Conservation (phyloP, 2,888 invertebrate species). For the Chaetoderma sp. region DNA sequence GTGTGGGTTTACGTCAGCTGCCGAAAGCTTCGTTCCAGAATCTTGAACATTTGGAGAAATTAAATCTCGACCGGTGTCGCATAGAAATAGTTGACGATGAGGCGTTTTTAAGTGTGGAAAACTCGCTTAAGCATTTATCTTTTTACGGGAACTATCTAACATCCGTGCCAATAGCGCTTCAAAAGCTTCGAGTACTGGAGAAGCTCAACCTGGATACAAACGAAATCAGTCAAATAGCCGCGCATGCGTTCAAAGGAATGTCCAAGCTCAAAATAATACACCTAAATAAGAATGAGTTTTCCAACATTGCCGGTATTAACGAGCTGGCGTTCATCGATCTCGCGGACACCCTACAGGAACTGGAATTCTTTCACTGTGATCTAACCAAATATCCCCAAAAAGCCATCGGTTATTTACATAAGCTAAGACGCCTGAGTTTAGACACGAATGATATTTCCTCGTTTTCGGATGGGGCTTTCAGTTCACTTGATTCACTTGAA, state of each 20-base stretch:
- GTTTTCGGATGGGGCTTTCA: neutral
- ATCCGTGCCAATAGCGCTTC: neutral
- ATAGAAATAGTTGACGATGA: neutral
- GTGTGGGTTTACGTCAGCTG: neutral
- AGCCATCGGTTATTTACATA: neutral
- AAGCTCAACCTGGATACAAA: slow-evolving; percentile 5
- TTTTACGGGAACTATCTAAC: neutral
- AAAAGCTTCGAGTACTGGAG: neutral
- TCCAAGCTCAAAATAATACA: neutral
- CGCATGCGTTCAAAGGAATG: neutral
- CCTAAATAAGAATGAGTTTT: neutral
- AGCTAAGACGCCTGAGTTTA: neutral
- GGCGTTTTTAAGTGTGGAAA: neutral
- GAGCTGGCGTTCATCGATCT: neutral
- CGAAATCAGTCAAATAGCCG: neutral
- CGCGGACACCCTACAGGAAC: neutral
- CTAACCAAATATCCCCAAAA: neutral
- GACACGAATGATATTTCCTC: neutral
- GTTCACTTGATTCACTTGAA: neutral
- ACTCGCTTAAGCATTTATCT: neutral
- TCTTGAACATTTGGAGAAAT: neutral
- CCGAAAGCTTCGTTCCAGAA: neutral
- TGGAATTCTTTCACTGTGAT: neutral
- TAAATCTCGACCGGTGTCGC: neutral
- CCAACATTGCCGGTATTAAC: neutral